phyloP scores from a whole-genome alignment of 2,113 vertebrate species.

The Cryptoleucopteryx plumbea region DNA sequence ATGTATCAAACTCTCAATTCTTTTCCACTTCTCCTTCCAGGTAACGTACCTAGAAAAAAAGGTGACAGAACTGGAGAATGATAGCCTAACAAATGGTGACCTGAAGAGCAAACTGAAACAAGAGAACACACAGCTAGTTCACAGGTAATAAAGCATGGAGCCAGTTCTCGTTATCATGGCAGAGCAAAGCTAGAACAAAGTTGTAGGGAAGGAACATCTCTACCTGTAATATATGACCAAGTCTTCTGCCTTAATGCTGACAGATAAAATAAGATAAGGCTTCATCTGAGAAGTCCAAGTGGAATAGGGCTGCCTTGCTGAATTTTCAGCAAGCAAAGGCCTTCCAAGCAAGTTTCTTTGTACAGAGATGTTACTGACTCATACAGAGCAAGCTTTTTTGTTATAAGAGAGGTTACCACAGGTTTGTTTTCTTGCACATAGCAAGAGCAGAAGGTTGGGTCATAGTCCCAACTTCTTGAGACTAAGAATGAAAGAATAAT shows the following conservation, averaged over 20 bases:
- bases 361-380: background rate
- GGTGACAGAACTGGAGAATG: slow-evolving; percentile 90
- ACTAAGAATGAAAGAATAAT: background rate
- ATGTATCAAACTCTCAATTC: background rate
- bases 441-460: background rate
- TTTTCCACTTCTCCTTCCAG: slow-evolving; percentile 52
- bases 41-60: slow-evolving; percentile 92
- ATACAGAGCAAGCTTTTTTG: background rate
- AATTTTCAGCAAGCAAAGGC: background rate
- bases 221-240: background rate
- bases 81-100: slow-evolving; percentile 85
- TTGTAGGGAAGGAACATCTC: background rate
- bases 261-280: background rate
- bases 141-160: slow-evolving; percentile 78
- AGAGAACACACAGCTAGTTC: slow-evolving; percentile 92
- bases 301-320: background rate
- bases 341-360: background rate
- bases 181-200: background rate
- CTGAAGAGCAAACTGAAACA: slow-evolving; percentile 92
- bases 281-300: background rate
- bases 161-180: background rate
- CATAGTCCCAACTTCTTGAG: background rate
- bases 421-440: background rate
- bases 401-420: background rate
- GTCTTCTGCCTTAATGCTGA: background rate